Conservation (phyloP, 1,140 invertebrate genomes). For the Drosophila carrolli region DNA sequence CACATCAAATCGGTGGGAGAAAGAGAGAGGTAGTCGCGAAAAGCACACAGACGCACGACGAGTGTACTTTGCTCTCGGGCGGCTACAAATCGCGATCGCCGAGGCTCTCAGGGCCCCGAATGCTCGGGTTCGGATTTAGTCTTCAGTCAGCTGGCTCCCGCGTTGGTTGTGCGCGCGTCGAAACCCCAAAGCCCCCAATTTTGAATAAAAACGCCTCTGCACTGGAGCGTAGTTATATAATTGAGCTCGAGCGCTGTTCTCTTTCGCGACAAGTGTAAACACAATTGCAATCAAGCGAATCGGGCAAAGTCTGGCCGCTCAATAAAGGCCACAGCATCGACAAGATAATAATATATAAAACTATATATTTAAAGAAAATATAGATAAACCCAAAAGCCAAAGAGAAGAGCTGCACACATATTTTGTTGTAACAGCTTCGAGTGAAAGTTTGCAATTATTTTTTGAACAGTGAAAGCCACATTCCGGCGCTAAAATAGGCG, state of each 20-base stretch:
- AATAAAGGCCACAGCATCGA: slow-evolving; percentile 29
- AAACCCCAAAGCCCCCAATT: slow-evolving; percentile 19
- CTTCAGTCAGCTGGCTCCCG: slow-evolving; percentile 79
- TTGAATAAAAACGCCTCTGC: slow-evolving; percentile 5
- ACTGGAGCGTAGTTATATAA: slow-evolving; percentile 70
- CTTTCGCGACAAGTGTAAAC: slow-evolving; percentile 60
- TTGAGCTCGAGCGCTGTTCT: slow-evolving; percentile 56
- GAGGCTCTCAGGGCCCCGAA: slow-evolving; percentile 4
- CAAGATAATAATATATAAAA: not conserved
- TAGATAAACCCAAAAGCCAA: slow-evolving; percentile 27
- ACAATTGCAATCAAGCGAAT: slow-evolving; percentile 49
- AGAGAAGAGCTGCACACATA: slow-evolving; percentile 7
- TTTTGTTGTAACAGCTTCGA: slow-evolving; percentile 43
- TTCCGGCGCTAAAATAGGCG: slow-evolving; percentile 39
- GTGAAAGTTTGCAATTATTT: slow-evolving; percentile 71
- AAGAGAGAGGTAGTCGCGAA: slow-evolving; percentile 8
- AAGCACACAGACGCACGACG: slow-evolving; percentile 1
- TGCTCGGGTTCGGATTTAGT: slow-evolving; percentile 54
- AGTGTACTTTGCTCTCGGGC: slow-evolving; percentile 39
- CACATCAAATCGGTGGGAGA: not conserved
- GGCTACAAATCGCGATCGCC: slow-evolving; percentile 14
- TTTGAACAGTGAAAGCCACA: slow-evolving; percentile 61
- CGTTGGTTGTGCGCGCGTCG: slow-evolving; percentile 74
- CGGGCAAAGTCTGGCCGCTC: slow-evolving; percentile 42
- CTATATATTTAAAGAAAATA: slow-evolving; percentile 7